These are phyloP conservation scores for Micrasema minimum DNA, from an alignment of 1,140 invertebrate species.

Conservation along the genomic window DNA sequence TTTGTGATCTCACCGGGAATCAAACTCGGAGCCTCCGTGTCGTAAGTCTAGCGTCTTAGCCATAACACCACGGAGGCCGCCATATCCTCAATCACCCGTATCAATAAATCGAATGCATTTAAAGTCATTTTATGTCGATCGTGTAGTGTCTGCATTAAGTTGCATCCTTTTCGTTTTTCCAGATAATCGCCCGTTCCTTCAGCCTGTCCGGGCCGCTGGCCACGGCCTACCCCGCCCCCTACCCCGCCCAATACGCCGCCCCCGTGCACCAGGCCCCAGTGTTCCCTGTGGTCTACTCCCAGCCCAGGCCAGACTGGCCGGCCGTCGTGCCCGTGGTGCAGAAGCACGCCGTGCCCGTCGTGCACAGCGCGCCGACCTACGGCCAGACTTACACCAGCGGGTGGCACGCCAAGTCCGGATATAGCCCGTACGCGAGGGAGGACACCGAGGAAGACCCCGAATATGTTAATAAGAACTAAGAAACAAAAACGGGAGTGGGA, in stretches of 20 bases:
- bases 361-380: slow-evolving; percentile 33
- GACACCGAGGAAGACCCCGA: slow-evolving; percentile 40
- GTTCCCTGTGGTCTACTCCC: slow-evolving; percentile 38
- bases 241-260: slow-evolving; percentile 55
- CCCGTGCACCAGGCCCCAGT: slow-evolving; percentile 56
- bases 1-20: no score
- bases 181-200: slow-evolving; percentile 57
- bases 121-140: no score
- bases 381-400: slow-evolving; percentile 28
- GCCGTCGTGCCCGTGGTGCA: slow-evolving; percentile 34
- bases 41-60: no score
- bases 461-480: slow-evolving; percentile 21
- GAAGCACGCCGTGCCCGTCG: slow-evolving; percentile 21
- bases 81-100: no score
- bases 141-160: no score
- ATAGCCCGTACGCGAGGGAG: slow-evolving; percentile 47
- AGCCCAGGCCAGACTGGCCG: background rate
- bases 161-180: no score
- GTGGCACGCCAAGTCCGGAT: slow-evolving; percentile 32
- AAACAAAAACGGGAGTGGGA: no score
- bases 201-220: slow-evolving; percentile 54
- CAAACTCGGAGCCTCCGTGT: no score
- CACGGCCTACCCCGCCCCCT: slow-evolving; percentile 56
- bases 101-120: no score
- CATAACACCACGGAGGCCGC: no score